These are phyloP conservation scores for Drosophila stalkeri DNA, from an alignment of 2,888 invertebrate genomes.

Conservation along the genomic window DNA sequence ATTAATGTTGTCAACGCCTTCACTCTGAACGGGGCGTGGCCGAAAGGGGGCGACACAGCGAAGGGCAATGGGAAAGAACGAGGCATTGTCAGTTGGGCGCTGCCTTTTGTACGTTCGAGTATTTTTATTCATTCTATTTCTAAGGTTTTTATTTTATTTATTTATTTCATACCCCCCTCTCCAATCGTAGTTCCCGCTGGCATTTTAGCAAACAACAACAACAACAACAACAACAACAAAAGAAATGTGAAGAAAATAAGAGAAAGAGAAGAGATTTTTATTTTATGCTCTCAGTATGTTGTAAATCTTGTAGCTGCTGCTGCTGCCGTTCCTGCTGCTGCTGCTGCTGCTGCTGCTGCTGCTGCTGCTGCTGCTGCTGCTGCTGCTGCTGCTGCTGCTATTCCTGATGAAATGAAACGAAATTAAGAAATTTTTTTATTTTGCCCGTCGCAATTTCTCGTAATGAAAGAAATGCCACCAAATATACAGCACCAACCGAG, in stretches of 20 bases:
- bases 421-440: conserved; percentile 73
- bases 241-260: conserved; percentile 3
- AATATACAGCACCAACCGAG: conserved; percentile 1
- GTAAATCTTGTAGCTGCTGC: conserved; percentile 74
- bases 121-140: conserved; percentile 76
- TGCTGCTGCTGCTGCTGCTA: conserved; percentile 33
- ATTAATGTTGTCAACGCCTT: conserved; percentile 74
- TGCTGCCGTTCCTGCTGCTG: conserved; percentile 10
- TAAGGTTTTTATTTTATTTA: conserved; percentile 67
- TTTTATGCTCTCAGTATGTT: conserved; percentile 76
- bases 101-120: conserved; percentile 73
- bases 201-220: conserved; percentile 22
- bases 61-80: conserved; percentile 18
- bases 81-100: conserved; percentile 48
- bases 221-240: too few species aligned
- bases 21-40: conserved; percentile 8
- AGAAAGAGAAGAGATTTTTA: conserved; percentile 68
- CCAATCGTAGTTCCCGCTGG: conserved; percentile 28
- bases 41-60: not conserved
- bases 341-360: conserved; percentile 33
- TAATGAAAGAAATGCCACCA: conserved; percentile 74
- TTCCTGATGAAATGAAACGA: conserved; percentile 75
- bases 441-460: conserved; percentile 66
- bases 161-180: conserved; percentile 56
- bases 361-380: conserved; percentile 48